Evolutionary conservation across 1,140 invertebrate species (phyloP), one percentile per base, ranked within the genome.

Genomic region (Aleiodes sp.): DNA sequence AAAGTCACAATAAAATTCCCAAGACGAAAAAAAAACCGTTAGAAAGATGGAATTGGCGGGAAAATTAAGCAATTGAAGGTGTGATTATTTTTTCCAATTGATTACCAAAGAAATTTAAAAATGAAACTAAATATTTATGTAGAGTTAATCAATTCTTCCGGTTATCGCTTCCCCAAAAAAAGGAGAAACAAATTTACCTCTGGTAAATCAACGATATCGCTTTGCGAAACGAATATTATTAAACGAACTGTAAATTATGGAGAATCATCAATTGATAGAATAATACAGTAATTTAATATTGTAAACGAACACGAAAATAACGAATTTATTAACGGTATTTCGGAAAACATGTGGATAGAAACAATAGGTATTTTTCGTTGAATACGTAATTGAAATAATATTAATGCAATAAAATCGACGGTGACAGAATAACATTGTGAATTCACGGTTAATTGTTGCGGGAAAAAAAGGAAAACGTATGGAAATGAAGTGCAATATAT

Each of bases 181-280:
- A n/a, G n/a, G n/a, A n/a, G n/a, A n/a, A n/a, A n/a, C n/a, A n/a
- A n/a, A n/a, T n/a, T n/a, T n/a, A n/a, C n/a, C n/a, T n/a, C n/a
- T n/a, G n/a, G n/a, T 28, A 21, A 31, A 56, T 16, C 6, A 29
- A 46, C 37, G 56, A 26, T 14, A 14, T 8, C 1, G 33, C 21
- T 7, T 41, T 26, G n/a, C 56, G 31, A 33, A 63, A 64, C 64
- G 31, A 79, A 82, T 79, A 76, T 79, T 81, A 84, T 82, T 83
- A 79, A 84, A 80, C 78, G 75, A 76, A 72, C 75, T 75, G 80
- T 85, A 79, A 86, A 86, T 86, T 86, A 85, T 86, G 84, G 84
- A 86, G 85, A 86, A 67, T 67, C 67, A 43, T 31, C 59, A 24
- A 68, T 63, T 46, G 26, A 26, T 46, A 46, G 31, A 16, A 14